Evolutionary conservation across 2,888 invertebrate species (phyloP), one percentile per base, ranked within the genome.

Genomic region (Eristalis arbustorum): DNA sequence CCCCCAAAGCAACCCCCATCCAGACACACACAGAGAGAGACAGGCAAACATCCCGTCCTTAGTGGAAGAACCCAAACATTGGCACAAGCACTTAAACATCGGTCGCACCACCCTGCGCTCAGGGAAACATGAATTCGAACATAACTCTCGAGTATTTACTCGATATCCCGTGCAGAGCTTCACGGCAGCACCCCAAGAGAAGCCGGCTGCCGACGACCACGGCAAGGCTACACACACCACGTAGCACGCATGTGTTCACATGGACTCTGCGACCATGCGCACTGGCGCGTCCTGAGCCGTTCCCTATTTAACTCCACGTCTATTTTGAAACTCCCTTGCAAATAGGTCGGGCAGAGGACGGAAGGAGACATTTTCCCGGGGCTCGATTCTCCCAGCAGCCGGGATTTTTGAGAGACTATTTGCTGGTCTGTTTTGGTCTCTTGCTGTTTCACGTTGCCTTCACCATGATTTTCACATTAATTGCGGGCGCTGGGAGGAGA

Each of bases 301-400:
- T 64, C 42, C 42, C 64, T 37, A 8, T 31, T 8, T 22, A 28
- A 22, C 22, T 69, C 25, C 34, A 66, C 34, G 69, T 81, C 71
- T 81, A 66, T 81, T 85, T 80, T 74, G 57, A 78, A 78, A 82
- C 18, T 73, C 77, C 77, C 85, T n/a, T 66, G 71, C 61, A 59
- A 40, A 31, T 31, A 10, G 31, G n/a, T n/a, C n/a, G 0, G 31
- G 5, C 56, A 72, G 71, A 62, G 64, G 66, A 37, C 68, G 56
- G 73, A 68, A 81, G 49, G 18, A n/a, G 31, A 31, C 31, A 49
- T 49, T 85, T 85, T 85, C 85, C 85, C 85, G 85, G 85, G 85
- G 85, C 85, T 85, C 85, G 37, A 81, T 78, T 74, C 82, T 66
- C 71, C 61, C 73, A 85, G 68, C 73, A 85, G 68, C 81, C 76